Evolutionary conservation across 2,888 invertebrate species (phyloP), one percentile per base, ranked within the genome.

Genomic region (Sialis fuliginosa): DNA sequence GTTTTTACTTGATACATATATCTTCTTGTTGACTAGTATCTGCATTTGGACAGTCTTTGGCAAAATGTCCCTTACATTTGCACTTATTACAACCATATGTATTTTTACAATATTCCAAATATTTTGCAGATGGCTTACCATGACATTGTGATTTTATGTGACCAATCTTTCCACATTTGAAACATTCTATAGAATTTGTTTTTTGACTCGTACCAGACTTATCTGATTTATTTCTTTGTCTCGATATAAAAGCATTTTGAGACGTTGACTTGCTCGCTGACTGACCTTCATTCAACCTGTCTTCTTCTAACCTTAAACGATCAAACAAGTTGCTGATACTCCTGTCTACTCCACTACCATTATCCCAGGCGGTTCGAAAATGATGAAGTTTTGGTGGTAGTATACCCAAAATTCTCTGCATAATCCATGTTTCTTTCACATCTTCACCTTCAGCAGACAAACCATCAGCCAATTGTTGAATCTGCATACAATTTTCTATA

Each of bases 61-160:
- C 49, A 48, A 53, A 55, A 46, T 56, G 56, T 22, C 56, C 56
- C 30, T 54, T 57, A 39, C 52, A 33, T 3, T 53, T 51, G 46
- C 55, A 57, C 6, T 13, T 54, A 47, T 57, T 57, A 45, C 56
- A 57, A 5, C 46, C 37, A 48, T 56, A 57, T 6, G 49, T 55
- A 30, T 49, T 54, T 43, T 55, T 57, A 46, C 54, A 56, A 40
- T 56, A 54, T 5, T 51, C 54, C 42, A 54, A 41, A 39, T 55
- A 56, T 47, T 52, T 52, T 6, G 49, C 49, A 34, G 49, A 53
- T 33, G 55, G 53, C 42, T 53, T 56, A 42, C 47, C 46, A 42
- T 42, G 47, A 41, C 55, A 56, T 12, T 53, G 31, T 49, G 50
- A 50, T 44, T 54, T 54, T 2, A 53, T 10, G 39, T 56, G 55